Conservation (phyloP, 1,140 invertebrate genomes). For the Pseudomyrmex cubaensis region DNA sequence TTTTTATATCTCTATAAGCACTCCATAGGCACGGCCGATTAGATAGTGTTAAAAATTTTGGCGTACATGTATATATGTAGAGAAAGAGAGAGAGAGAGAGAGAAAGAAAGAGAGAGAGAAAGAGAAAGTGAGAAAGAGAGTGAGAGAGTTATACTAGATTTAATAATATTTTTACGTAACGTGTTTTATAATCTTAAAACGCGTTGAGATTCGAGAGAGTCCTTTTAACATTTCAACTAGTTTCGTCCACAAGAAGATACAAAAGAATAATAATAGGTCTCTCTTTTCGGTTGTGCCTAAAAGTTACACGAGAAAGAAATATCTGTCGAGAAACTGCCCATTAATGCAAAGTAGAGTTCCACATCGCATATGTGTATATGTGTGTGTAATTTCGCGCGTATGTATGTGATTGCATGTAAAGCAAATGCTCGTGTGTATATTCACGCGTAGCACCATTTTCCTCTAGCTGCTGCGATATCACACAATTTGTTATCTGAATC, state of each 20-base stretch:
- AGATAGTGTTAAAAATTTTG: not conserved
- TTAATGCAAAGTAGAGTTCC: conserved; percentile 1
- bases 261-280: not conserved
- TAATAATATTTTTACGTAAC: no score
- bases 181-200: no score
- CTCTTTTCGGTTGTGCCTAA: not conserved
- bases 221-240: not conserved
- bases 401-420: conserved; percentile 28
- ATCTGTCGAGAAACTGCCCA: not conserved
- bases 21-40: not conserved
- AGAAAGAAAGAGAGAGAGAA: no score
- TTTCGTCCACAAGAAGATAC: not conserved
- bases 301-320: not conserved
- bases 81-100: no score
- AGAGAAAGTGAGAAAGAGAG: no score
- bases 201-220: not conserved
- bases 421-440: conserved; percentile 3
- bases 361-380: conserved; percentile 27
- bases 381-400: conserved; percentile 2
- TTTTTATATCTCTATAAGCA: not conserved
- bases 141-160: no score
- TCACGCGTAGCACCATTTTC: conserved; percentile 34
- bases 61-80: no score
- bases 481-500: not conserved
- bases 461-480: not conserved